Conservation (phyloP, 2,888 invertebrate genomes). For the Orgyia antiqua region DNA sequence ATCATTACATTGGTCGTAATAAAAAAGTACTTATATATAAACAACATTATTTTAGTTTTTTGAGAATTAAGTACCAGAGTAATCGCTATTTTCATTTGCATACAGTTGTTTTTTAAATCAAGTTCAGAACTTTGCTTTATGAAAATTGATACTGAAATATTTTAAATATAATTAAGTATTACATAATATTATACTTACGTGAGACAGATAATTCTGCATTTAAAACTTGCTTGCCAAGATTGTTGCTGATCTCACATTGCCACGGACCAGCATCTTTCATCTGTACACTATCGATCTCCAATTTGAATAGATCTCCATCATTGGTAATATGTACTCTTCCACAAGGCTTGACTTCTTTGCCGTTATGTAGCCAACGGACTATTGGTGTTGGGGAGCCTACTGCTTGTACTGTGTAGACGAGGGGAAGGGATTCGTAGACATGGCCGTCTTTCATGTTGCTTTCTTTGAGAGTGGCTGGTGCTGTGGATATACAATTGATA, state of each 20-base stretch:
- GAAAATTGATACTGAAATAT: no score
- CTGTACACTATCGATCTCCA: conserved; percentile 84
- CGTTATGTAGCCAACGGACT: conserved; percentile 88
- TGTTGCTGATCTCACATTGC: conserved; percentile 89
- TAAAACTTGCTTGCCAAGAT: conserved; percentile 86
- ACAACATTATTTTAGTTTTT: no score
- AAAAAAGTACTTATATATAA: no score
- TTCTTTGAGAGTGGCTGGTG: conserved; percentile 84
- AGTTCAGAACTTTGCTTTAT: no score
- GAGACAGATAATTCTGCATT: conserved; percentile 86
- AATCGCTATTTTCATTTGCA: no score
- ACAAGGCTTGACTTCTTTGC: conserved; percentile 82
- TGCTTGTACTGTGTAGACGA: conserved; percentile 87
- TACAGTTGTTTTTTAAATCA: no score
- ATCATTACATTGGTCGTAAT: no score
- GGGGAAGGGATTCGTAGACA: conserved; percentile 88
- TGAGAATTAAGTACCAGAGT: no score
- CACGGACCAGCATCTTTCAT: conserved; percentile 89
- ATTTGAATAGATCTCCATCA: conserved; percentile 83
- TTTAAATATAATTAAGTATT: no score
- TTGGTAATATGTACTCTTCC: conserved; percentile 80
- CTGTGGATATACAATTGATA: conserved; percentile 42
- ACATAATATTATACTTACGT: conserved; percentile 79
- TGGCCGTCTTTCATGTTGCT: conserved; percentile 85
- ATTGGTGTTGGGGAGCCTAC: conserved; percentile 87